Evolutionary conservation across 2,797 vertebrate species (phyloP).

Genomic region (Sphaeramia orbicularis): DNA sequence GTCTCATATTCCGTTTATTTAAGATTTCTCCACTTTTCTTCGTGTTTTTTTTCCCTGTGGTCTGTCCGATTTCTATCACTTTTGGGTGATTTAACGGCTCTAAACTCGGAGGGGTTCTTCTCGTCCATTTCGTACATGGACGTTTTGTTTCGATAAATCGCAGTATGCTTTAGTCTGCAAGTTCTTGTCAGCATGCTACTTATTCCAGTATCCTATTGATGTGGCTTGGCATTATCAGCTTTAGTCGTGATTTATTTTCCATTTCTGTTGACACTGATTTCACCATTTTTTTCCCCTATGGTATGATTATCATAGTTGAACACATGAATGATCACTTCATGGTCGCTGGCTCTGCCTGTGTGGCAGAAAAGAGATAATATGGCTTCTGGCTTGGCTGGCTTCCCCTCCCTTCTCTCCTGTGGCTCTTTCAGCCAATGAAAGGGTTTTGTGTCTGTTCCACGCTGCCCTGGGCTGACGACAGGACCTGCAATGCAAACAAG

Average conservation of each 20-base stretch:
- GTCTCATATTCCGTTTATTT: slow-evolving; percentile 38
- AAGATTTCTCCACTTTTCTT: slow-evolving; percentile 40
- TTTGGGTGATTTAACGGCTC: slow-evolving; percentile 32
- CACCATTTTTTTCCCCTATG: slow-evolving; percentile 34
- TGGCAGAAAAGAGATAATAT: slow-evolving; percentile 64
- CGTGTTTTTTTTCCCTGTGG: slow-evolving; percentile 25
- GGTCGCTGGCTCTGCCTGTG: slow-evolving; percentile 64
- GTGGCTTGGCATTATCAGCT: slow-evolving; percentile 76
- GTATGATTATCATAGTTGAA: slow-evolving; percentile 61
- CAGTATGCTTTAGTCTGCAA: slow-evolving; percentile 56
- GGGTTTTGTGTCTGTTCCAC: slow-evolving; percentile 87
- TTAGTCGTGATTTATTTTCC: slow-evolving; percentile 58
- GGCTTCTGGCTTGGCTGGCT: slow-evolving; percentile 79
- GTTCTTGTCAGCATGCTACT: slow-evolving; percentile 71
- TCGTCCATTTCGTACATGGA: slow-evolving; percentile 32
- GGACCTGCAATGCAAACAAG: slow-evolving; percentile 71
- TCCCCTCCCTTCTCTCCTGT: slow-evolving; percentile 70
- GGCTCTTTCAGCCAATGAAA: slow-evolving; percentile 85
- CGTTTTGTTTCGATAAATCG: slow-evolving; percentile 42
- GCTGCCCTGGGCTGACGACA: slow-evolving; percentile 82
- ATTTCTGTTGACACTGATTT: slow-evolving; percentile 67
- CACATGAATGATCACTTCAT: slow-evolving; percentile 68
- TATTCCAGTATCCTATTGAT: slow-evolving; percentile 56
- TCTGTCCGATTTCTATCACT: slow-evolving; percentile 48
- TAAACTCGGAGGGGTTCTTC: too few species aligned